Percentiles rank a stretch among this genome's conserved stretches.
phyloP scores from a whole-genome alignment of 2,888 invertebrate genomes.

The Mythimna albipuncta region DNA sequence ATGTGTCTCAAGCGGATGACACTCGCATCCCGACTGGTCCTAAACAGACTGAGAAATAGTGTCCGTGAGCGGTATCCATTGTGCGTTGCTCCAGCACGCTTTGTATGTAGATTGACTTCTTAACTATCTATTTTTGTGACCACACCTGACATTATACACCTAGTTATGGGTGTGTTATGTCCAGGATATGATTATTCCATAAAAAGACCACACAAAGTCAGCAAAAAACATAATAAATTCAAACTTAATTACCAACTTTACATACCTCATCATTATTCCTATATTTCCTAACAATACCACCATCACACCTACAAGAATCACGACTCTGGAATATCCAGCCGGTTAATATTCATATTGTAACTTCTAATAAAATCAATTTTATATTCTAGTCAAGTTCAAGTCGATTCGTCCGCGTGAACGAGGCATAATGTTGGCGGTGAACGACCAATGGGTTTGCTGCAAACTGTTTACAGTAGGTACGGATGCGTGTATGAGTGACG shows the following conservation, averaged over 20 bases:
- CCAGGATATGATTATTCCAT: conserved; percentile 2
- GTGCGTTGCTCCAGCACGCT: too few relatives aligned
- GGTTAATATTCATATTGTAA: conserved; percentile 57
- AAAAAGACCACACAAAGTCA: conserved; percentile 24
- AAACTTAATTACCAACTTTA: conserved; percentile 40
- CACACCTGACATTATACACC: not conserved
- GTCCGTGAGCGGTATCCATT: too few relatives aligned
- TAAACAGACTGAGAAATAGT: too few relatives aligned
- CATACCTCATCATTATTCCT: conserved; percentile 54
- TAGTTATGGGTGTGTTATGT: not conserved
- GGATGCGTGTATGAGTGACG: conserved; percentile 70
- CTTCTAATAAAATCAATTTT: conserved; percentile 57
- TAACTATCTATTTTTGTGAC: too few relatives aligned
- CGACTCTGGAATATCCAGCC: conserved; percentile 48
- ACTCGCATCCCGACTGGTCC: too few relatives aligned
- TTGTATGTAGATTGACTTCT: too few relatives aligned
- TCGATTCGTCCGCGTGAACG: conserved; percentile 54
- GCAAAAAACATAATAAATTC: conserved; percentile 19
- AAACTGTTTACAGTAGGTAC: conserved; percentile 76
- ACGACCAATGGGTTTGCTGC: conserved; percentile 65
- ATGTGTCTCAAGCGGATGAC: too few relatives aligned
- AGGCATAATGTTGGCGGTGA: conserved; percentile 63
- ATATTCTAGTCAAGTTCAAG: conserved; percentile 60
- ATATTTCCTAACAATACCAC: conserved; percentile 37
- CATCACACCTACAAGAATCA: conserved; percentile 61